Evolutionary conservation across 2,888 invertebrate genomes (phyloP).

Genomic region (Eupithecia insigniata): DNA sequence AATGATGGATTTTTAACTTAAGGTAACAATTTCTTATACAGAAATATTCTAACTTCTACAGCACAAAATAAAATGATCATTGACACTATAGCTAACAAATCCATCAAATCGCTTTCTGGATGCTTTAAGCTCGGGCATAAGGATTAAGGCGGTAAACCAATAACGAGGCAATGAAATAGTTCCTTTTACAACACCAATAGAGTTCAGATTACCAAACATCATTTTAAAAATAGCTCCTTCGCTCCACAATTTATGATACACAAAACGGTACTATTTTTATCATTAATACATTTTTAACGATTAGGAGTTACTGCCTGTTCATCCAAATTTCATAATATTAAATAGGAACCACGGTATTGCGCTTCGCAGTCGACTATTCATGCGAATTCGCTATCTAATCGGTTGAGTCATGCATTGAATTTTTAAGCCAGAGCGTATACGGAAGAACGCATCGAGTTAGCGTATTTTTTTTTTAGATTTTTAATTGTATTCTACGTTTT

Average conservation of each 20-base stretch:
- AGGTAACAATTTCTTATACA: not conserved
- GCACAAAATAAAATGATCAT: not conserved
- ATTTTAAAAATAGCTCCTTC: constrained; percentile 25
- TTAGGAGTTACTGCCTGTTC: constrained; percentile 47
- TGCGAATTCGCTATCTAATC: not conserved
- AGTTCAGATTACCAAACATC: constrained; percentile 22
- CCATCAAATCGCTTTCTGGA: not conserved
- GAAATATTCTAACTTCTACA: not conserved
- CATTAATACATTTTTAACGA: constrained; percentile 55
- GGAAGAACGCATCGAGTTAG: no score
- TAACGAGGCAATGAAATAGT: constrained; percentile 20
- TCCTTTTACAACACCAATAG: constrained; percentile 22
- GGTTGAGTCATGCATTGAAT: no score
- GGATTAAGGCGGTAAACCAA: constrained; percentile 11
- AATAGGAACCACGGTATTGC: not conserved
- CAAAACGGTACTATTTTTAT: constrained; percentile 50
- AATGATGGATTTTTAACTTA: no score
- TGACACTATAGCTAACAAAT: not conserved
- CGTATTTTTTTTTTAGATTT: no score
- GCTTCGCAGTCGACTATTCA: not conserved
- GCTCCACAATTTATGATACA: constrained; percentile 46
- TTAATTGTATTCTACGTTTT: no score
- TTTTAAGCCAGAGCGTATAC: no score
- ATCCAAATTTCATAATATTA: not conserved
- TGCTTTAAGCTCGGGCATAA: constrained; percentile 5